Evolutionary conservation across 2,888 invertebrate genomes (phyloP).

Genomic region (Ptilodon capucinus): DNA sequence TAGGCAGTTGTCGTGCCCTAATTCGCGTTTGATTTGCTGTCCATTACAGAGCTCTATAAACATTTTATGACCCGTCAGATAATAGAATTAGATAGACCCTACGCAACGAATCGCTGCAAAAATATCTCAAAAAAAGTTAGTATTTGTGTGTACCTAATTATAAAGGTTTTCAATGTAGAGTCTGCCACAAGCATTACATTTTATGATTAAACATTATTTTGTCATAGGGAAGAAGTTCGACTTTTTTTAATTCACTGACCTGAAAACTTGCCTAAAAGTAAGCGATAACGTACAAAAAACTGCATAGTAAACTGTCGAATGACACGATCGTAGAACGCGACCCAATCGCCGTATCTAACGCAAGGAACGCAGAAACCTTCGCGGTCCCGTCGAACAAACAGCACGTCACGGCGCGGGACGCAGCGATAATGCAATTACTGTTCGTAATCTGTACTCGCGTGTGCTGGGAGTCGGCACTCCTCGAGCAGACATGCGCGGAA

Average conservation of each 20-base stretch:
- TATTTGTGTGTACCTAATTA: too few relatives aligned
- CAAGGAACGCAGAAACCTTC: constrained; percentile 17
- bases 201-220: too few relatives aligned
- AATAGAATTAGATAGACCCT: background rate
- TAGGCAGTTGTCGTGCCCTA: constrained; percentile 35
- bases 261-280: too few relatives aligned
- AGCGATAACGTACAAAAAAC: too few relatives aligned
- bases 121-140: too few relatives aligned
- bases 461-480: constrained; percentile 54
- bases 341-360: background rate
- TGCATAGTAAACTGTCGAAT: too few relatives aligned
- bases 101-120: too few relatives aligned
- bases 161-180: too few relatives aligned
- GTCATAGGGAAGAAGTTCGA: too few relatives aligned
- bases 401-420: constrained; percentile 59
- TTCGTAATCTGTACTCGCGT: constrained; percentile 56
- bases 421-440: constrained; percentile 75
- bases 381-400: constrained; percentile 17
- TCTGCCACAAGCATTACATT: too few relatives aligned
- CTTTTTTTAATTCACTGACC: too few relatives aligned
- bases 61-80: background rate
- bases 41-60: constrained; percentile 22
- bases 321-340: background rate
- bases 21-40: constrained; percentile 40
- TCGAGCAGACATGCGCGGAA: constrained; percentile 84